These are phyloP conservation scores for Aratinga solstitialis DNA, from an alignment of 2,797 vertebrate species.

Conservation along the genomic window DNA sequence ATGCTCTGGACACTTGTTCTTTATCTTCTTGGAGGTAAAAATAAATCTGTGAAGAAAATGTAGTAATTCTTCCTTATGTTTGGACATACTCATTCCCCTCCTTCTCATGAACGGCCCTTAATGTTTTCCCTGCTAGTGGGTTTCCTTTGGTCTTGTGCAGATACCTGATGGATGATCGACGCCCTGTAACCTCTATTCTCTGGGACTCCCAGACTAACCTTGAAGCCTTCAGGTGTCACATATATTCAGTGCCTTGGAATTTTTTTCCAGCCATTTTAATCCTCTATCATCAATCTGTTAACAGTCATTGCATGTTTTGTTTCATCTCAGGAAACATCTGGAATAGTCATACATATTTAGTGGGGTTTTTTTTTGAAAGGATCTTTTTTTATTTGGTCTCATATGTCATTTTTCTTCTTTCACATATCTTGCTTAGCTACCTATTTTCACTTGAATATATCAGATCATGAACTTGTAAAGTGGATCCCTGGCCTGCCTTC, in stretches of 20 bases:
- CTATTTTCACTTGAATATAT: conserved; percentile 47
- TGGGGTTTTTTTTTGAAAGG: conserved; percentile 53
- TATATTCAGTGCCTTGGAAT: conserved; percentile 49
- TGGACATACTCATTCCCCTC: background rate
- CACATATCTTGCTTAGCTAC: conserved; percentile 49
- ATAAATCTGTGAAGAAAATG: conserved; percentile 6
- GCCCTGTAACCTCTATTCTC: background rate
- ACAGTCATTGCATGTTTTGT: conserved; percentile 54
- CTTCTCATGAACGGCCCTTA: background rate
- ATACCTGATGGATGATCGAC: conserved; percentile 17
- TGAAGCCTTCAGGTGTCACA: conserved; percentile 57
- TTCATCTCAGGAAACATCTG: conserved; percentile 72
- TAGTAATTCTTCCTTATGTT: conserved; percentile 17
- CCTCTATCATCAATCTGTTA: conserved; percentile 60
- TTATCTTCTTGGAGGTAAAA: conserved; percentile 41
- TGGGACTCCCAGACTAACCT: conserved; percentile 30
- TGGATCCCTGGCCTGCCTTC: background rate
- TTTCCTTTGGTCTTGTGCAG: conserved; percentile 7
- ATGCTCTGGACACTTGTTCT: background rate
- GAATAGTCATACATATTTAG: conserved; percentile 49
- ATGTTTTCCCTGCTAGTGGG: background rate
- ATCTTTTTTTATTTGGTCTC: conserved; percentile 52
- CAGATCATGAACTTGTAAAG: background rate
- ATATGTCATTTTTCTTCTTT: conserved; percentile 58
- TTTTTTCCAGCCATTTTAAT: conserved; percentile 53